Evolutionary conservation across 1,140 invertebrate species (phyloP).

Genomic region (Pseudobourletiella spinata): DNA sequence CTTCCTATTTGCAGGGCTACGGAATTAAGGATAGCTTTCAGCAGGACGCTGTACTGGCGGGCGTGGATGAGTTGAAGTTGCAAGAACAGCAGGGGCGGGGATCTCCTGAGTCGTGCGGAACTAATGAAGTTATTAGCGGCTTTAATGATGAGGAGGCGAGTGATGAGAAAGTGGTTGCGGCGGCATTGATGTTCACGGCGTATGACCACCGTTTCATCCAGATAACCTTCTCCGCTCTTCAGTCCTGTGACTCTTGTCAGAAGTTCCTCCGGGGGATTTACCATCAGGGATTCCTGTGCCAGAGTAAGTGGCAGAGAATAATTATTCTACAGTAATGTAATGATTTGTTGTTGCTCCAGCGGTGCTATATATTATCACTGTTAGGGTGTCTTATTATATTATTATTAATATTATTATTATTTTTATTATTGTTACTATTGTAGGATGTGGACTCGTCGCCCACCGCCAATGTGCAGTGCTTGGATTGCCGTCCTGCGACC

Average conservation of each 20-base stretch:
- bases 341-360: slow-evolving; percentile 14
- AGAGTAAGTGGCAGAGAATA: slow-evolving; percentile 54
- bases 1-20: slow-evolving; percentile 54
- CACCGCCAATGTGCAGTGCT: slow-evolving; percentile 61
- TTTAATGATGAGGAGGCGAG: slow-evolving; percentile 38
- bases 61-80: slow-evolving; percentile 55
- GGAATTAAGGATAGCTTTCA: slow-evolving; percentile 69
- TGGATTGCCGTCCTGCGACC: slow-evolving; percentile 48
- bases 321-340: slow-evolving; percentile 14
- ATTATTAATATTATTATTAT: no score
- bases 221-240: slow-evolving; percentile 58
- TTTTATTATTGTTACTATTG: no score
- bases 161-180: slow-evolving; percentile 7
- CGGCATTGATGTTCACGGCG: slow-evolving; percentile 34
- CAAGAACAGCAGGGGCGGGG: slow-evolving; percentile 36
- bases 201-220: slow-evolving; percentile 51
- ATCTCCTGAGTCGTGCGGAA: no score
- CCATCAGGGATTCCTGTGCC: slow-evolving; percentile 63
- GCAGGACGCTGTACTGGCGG: slow-evolving; percentile 58
- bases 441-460: slow-evolving; percentile 62
- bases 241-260: slow-evolving; percentile 66
- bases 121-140: slow-evolving; percentile 24
- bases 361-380: no score
- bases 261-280: slow-evolving; percentile 61
- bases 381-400: no score